Percentiles rank a stretch among this genome's conserved stretches.
These are phyloP conservation scores for Embidobia sp. DNA, from an alignment of 2,888 invertebrate genomes.

Conservation along the genomic window DNA sequence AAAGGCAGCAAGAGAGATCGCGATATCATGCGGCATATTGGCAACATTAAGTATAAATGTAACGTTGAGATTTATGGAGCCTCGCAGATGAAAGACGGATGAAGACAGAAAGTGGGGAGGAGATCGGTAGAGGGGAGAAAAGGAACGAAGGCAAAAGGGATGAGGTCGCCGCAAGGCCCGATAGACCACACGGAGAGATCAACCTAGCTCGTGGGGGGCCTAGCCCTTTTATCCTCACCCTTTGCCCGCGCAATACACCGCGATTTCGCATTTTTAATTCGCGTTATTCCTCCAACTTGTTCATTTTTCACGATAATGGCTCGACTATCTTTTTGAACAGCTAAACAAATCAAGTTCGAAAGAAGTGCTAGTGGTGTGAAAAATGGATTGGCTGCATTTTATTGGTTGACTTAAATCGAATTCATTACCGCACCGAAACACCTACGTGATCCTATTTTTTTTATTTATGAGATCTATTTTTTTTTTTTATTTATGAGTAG, in stretches of 20 bases:
- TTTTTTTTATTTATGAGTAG: too few relatives aligned
- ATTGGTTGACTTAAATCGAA: too few relatives aligned
- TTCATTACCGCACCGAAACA: too few relatives aligned
- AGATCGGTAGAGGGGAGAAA: constrained; percentile 53
- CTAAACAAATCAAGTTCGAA: too few relatives aligned
- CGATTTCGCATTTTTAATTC: constrained; percentile 44
- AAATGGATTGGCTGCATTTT: too few relatives aligned
- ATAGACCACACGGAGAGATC: constrained; percentile 78
- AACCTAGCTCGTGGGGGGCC: constrained; percentile 75
- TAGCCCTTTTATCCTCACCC: constrained; percentile 72
- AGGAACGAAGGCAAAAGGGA: constrained; percentile 73
- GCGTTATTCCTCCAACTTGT: background rate
- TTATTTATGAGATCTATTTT: too few relatives aligned
- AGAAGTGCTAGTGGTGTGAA: too few relatives aligned
- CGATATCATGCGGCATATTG: constrained; percentile 75
- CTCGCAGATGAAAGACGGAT: constrained; percentile 61
- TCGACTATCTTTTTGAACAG: too few relatives aligned
- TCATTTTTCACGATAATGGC: background rate
- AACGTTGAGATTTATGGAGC: constrained; percentile 72
- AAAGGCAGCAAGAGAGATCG: constrained; percentile 66
- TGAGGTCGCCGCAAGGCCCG: constrained; percentile 78
- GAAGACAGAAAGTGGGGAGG: constrained; percentile 54
- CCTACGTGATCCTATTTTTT: too few relatives aligned
- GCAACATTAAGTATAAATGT: constrained; percentile 70
- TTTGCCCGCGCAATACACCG: constrained; percentile 64